These are phyloP conservation scores for Catalaphyllia jardinei DNA, from an alignment of 64 coral and sea anemone genomes.

Conservation along the genomic window DNA sequence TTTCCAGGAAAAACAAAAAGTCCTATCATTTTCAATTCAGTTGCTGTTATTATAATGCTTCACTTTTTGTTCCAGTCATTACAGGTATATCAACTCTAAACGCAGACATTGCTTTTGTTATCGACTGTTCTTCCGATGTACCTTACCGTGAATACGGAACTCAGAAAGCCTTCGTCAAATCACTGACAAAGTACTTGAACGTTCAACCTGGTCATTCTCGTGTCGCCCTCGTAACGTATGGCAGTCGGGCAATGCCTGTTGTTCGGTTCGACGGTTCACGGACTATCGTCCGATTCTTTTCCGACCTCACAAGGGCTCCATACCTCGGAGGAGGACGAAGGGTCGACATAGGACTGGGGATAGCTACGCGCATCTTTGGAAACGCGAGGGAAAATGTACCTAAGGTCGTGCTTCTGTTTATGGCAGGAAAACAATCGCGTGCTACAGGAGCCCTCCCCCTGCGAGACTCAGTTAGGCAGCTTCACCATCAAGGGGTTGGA, in stretches of 20 bases:
- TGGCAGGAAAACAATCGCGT: slow-evolving; percentile 62
- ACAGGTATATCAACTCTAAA: slow-evolving; percentile 31
- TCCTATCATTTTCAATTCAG: not conserved
- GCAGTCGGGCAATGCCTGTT: slow-evolving; percentile 6
- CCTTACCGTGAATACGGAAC: slow-evolving; percentile 27
- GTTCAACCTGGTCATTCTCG: slow-evolving; percentile 49
- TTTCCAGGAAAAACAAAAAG: not conserved
- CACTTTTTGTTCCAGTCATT: not conserved
- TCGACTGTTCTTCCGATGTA: slow-evolving; percentile 73
- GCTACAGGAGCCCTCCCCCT: slow-evolving; percentile 16
- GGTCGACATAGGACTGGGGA: slow-evolving; percentile 5
- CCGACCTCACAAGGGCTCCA: slow-evolving; percentile 7
- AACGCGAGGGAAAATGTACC: slow-evolving; percentile 46
- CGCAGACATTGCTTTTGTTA: slow-evolving; percentile 69
- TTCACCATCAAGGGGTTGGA: slow-evolving; percentile 50
- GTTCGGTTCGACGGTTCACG: not conserved
- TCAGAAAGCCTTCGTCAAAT: slow-evolving; percentile 56
- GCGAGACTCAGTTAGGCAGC: slow-evolving; percentile 50
- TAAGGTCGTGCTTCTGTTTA: slow-evolving; percentile 70
- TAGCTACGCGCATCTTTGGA: not conserved
- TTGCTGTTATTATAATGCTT: not conserved
- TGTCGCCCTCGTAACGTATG: slow-evolving; percentile 46
- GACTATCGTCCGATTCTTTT: slow-evolving; percentile 17
- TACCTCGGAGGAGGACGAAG: slow-evolving; percentile 27
- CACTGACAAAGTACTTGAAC: slow-evolving; percentile 53